Evolutionary conservation across 2,113 vertebrate species (phyloP).

Genomic region (Alligator mississippiensis): DNA sequence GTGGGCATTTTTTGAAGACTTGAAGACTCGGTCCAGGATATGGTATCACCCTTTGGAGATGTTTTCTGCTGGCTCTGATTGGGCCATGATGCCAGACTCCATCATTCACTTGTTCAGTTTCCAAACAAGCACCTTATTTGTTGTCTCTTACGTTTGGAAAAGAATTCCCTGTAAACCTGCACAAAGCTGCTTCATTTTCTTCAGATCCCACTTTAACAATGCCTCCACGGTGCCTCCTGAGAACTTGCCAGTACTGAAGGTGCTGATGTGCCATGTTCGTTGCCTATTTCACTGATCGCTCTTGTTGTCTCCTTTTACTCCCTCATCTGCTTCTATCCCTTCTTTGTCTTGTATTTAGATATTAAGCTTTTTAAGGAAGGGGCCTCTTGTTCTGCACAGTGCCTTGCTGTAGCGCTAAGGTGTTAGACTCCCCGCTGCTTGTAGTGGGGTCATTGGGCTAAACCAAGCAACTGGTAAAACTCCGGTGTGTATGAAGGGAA

Average conservation of each 20-base stretch:
- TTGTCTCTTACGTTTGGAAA: neutral
- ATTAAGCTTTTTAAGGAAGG: neutral
- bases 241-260: neutral
- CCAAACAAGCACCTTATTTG: accelerated
- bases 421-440: neutral
- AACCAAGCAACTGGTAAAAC: no score
- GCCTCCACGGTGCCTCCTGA: neutral
- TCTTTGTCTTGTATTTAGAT: neutral
- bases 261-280: accelerated
- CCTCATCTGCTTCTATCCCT: neutral
- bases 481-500: no score
- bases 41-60: accelerated
- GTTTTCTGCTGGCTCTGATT: neutral
- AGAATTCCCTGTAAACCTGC: neutral
- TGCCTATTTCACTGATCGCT: neutral
- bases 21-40: no score
- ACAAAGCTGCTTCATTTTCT: neutral
- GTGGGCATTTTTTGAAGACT: no score
- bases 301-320: slow-evolving; percentile 1
- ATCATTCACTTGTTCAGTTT: neutral
- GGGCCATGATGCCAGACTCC: accelerated
- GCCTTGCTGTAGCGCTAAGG: neutral
- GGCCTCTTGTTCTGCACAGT: neutral
- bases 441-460: no score
- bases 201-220: neutral